phyloP scores from a whole-genome alignment of 2,888 invertebrate genomes.

The Uropetala carovei region DNA sequence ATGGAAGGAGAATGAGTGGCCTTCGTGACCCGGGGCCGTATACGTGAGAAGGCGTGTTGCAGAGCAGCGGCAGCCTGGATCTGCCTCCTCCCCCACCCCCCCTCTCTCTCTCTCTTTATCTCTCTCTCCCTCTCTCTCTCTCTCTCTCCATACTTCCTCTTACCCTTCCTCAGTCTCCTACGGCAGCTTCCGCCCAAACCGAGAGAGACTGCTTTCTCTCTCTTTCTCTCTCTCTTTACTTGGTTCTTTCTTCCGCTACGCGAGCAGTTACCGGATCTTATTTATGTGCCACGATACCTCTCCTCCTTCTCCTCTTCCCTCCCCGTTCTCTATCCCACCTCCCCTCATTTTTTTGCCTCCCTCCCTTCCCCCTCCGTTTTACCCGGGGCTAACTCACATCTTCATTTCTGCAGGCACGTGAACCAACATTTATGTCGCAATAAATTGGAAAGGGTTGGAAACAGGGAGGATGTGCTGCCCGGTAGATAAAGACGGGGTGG shows the following conservation, averaged over 20 bases:
- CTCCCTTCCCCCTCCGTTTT: too few relatives aligned
- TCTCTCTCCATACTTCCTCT: neutral
- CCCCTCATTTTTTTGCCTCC: neutral
- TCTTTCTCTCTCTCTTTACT: neutral
- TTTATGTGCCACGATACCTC: constrained; percentile 19
- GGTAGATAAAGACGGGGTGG: neutral
- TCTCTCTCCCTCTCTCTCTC: neutral
- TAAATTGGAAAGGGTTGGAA: neutral
- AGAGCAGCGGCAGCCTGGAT: neutral
- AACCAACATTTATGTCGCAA: neutral
- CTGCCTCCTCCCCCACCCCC: neutral
- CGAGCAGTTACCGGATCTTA: neutral
- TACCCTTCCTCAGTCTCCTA: neutral
- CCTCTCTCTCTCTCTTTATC: neutral
- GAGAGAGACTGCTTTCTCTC: too few relatives aligned
- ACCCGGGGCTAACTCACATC: neutral
- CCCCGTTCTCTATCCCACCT: neutral
- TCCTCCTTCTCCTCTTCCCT: neutral
- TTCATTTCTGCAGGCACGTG: constrained; percentile 10
- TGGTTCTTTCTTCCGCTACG: neutral
- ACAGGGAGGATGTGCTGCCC: neutral
- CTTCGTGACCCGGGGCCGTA: constrained; percentile 20
- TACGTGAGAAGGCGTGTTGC: constrained; percentile 26
- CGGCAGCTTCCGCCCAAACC: neutral
- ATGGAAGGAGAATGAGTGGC: neutral